Base-by-base conservation (phyloP, 1,140 invertebrate genomes). In the Caenorhabditis brenneri region DNA sequence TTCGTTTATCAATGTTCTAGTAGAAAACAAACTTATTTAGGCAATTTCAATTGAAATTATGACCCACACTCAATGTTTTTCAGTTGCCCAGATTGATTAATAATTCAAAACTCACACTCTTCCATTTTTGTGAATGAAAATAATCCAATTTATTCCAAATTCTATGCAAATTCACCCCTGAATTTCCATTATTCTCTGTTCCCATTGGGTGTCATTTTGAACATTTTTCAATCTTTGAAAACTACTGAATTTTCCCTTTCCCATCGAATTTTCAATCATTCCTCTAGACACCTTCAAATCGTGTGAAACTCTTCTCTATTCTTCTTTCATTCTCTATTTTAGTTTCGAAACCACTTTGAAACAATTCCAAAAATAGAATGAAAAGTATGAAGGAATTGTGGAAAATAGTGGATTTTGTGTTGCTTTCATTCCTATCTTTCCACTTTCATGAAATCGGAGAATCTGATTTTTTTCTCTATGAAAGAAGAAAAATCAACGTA, bases 381-480 rank as follows among this genome's bases (percentile, higher is more conserved):
- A 65, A 65, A n/a, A 33, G 7, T 27, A 10, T 55, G 15, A 55
- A 27, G 27, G 10, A 7, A 51, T 16, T n/a, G 22, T 2, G 49
- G 22, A n/a, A n/a, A 22, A 10, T 55, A 27, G 10, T 22, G 24
- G 53, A 55, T 55, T 24, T n/a, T 10, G 53, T 51, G 48, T 51
- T 19, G 15, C 48, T 19, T 51, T 51, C 48, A 19, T 51, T 51
- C 48, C 36, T 65, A 65, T 65, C 36, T 65, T 65, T 65, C 31
- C 31, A 65, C n/a, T 65, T 36, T 65, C 31, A 27, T 74, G 65
- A 74, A 74, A 74, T 39, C n/a, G 36, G 36, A 74, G 36, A 74
- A 33, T 65, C 58, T 33, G 65, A 74, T 42, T 74, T 74, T 65
- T n/a, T n/a, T n/a, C n/a, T n/a, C n/a, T 22, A 58, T 58, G 53